A percentile compares a stretch with the other conserved stretches of the same genome.
Conservation (phyloP, 2,797 vertebrate species). For the Anolis apletophallus region DNA sequence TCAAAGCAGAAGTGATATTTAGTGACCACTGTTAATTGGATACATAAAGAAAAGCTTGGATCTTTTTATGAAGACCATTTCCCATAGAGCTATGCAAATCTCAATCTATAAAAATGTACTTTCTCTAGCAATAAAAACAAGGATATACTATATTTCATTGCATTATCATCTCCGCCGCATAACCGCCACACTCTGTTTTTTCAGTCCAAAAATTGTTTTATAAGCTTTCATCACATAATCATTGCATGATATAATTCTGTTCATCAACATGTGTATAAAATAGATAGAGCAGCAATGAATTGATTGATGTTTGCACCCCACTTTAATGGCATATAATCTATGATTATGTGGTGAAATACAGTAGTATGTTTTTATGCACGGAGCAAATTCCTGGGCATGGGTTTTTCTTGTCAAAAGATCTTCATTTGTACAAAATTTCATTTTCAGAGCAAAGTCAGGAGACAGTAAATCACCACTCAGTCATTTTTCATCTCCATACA, state of each 20-base stretch:
- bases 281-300: no score
- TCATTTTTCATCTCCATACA: neutral
- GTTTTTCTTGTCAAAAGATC: neutral
- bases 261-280: no score
- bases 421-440: neutral
- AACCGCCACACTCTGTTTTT: no score
- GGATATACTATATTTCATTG: neutral
- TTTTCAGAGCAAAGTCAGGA: neutral
- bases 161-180: no score
- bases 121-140: neutral
- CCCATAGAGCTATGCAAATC: no score
- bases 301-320: no score
- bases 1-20: neutral
- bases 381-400: neutral
- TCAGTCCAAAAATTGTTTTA: no score
- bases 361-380: neutral
- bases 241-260: no score
- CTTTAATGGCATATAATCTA: no score
- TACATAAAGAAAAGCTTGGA: neutral
- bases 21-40: neutral
- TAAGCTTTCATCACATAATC: no score
- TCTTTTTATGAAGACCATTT: neutral
- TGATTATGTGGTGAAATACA: no score
- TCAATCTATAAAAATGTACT: neutral
- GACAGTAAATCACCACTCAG: neutral